These are phyloP conservation scores for Candidula unifasciata DNA, from an alignment of 2,888 invertebrate species.

Conservation along the genomic window DNA sequence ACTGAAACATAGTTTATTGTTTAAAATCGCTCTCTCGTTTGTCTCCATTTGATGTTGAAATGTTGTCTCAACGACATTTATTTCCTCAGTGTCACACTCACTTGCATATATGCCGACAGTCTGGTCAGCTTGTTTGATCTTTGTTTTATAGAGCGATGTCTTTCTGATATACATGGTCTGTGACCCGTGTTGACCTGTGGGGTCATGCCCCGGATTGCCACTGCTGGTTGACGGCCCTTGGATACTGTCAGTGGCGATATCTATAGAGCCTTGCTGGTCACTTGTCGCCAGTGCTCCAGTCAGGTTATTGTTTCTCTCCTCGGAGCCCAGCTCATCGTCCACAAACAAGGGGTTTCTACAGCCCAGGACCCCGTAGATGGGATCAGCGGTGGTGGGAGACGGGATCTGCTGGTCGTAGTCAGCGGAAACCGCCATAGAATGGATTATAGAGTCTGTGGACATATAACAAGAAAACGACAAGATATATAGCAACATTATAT, in stretches of 20 bases:
- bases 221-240: neutral
- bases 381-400: neutral
- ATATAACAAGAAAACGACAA: neutral
- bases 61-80: neutral
- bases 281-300: neutral
- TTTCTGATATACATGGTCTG: neutral
- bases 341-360: slow-evolving; percentile 54
- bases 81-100: neutral
- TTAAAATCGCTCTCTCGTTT: neutral
- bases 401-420: neutral
- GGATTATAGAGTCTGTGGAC: neutral
- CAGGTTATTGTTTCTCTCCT: neutral
- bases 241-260: neutral
- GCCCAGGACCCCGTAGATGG: slow-evolving; percentile 43
- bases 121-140: neutral
- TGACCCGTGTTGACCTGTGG: neutral
- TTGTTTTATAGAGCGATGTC: neutral
- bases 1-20: neutral
- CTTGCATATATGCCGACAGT: neutral
- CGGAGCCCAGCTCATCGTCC: slow-evolving; percentile 49
- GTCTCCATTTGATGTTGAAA: neutral
- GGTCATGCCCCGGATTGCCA: neutral
- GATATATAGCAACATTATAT: neutral
- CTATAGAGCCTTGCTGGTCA: neutral
- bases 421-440: neutral